phyloP scores from a whole-genome alignment of 2,113 vertebrate species.

The Syngnathus floridae region DNA sequence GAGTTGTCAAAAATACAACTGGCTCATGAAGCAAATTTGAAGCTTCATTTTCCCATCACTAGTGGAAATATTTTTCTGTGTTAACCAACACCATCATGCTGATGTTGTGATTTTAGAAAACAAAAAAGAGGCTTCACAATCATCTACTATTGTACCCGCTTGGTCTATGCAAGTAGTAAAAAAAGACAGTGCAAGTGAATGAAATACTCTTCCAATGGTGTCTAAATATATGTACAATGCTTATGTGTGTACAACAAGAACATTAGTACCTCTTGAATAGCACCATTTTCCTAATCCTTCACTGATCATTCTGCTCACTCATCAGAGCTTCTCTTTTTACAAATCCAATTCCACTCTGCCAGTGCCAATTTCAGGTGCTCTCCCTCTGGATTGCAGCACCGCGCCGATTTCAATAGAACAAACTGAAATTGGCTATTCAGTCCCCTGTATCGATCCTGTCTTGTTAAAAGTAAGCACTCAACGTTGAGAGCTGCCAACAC shows the following conservation, averaged over 20 bases:
- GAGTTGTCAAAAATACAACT: too few species aligned
- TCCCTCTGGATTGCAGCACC: conserved; percentile 45
- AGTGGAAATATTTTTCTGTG: too few species aligned
- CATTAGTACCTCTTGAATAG: conserved; percentile 2
- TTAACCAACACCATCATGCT: too few species aligned
- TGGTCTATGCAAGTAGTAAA: conserved; percentile 15
- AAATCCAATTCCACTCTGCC: conserved; percentile 58
- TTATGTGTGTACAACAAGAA: background rate
- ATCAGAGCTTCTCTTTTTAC: conserved; percentile 30
- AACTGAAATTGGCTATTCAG: conserved; percentile 69
- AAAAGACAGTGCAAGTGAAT: background rate
- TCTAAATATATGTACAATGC: background rate
- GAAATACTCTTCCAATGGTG: background rate
- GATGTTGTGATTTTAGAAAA: too few species aligned
- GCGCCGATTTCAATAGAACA: conserved; percentile 57
- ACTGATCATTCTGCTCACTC: conserved; percentile 31
- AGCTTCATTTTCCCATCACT: too few species aligned
- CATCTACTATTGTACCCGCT: conserved; percentile 31
- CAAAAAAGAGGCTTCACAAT: conserved; percentile 15
- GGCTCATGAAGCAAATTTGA: too few species aligned
- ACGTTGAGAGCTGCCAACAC: conserved; percentile 52
- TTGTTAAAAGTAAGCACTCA: conserved; percentile 52
- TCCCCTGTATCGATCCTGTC: conserved; percentile 62
- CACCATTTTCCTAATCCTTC: conserved; percentile 3
- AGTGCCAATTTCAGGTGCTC: conserved; percentile 53